phyloP scores from a whole-genome alignment of 1,140 invertebrate species.

The Sweltsa coloradensis region DNA sequence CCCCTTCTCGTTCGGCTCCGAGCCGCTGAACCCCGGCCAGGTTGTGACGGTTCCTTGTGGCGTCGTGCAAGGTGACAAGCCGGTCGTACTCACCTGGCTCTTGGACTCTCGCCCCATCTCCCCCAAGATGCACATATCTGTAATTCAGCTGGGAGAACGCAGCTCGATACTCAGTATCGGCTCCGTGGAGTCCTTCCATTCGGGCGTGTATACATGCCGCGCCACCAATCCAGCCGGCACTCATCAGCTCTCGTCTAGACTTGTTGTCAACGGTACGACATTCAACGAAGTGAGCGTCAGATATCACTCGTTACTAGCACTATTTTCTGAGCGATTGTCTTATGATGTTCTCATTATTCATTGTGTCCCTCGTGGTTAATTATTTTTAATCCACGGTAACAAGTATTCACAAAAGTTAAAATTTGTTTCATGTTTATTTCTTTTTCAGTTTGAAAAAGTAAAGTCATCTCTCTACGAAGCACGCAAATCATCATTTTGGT shows the following conservation, averaged over 20 bases:
- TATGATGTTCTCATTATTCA: too few species aligned
- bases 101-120: slow-evolving; percentile 45
- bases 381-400: too few species aligned
- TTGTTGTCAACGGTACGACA: slow-evolving; percentile 23
- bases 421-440: too few species aligned
- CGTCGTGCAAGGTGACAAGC: slow-evolving; percentile 38
- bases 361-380: too few species aligned
- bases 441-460: too few species aligned
- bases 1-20: slow-evolving; percentile 43
- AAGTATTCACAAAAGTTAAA: too few species aligned
- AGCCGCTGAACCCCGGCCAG: slow-evolving; percentile 35
- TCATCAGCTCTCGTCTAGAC: slow-evolving; percentile 27
- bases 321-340: too few species aligned
- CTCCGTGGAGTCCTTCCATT: slow-evolving; percentile 52
- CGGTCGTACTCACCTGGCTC: slow-evolving; percentile 43
- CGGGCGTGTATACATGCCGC: slow-evolving; percentile 68
- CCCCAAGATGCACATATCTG: slow-evolving; percentile 27
- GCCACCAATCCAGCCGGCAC: slow-evolving; percentile 59
- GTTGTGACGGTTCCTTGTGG: slow-evolving; percentile 36
- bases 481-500: too few species aligned
- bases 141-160: slow-evolving; percentile 18
- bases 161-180: slow-evolving; percentile 55
- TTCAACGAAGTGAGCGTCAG: too few species aligned
- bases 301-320: too few species aligned
- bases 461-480: too few species aligned